Base-by-base conservation (phyloP, 35 echinoderm and acorn worm genomes). In the Heliocidaris erythrogramma region DNA sequence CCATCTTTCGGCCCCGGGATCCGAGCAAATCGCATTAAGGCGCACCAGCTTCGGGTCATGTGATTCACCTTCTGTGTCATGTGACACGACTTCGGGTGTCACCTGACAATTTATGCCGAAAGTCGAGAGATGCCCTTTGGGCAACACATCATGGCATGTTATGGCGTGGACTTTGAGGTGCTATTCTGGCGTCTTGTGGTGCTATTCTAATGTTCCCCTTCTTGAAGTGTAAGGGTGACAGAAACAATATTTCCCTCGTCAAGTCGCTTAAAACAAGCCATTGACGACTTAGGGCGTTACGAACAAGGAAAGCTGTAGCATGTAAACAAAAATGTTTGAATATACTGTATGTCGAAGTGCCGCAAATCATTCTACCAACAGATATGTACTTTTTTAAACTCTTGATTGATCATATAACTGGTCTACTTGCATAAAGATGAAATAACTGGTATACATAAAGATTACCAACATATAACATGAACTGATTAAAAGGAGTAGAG, bases 101-200 rank as follows among this genome's bases (percentile, higher is more conserved):
- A 89, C 87, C 87, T 89, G 87, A 89, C 87, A 47, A 89, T 32
- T 89, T 78, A 78, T n/a, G 65, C 65, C 65, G 65, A 78, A 78
- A 78, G 65, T 78, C 17, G 18, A 27, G 65, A 78, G 27, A n/a
- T 78, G 27, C 18, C 21, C 21, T 78, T n/a, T 24, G 27, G 65
- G 65, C 65, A 21, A 78, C 8, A n/a, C 65, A 24, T n/a, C 5
- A 78, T 78, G 65, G 18, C 18, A 18, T n/a, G 65, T n/a, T 21
- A 78, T 78, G 65, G 4, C 65, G 18, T n/a, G 21, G 65, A 78
- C 21, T 78, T n/a, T 2, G 21, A 27, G 65, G 21, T 78, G 65
- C 18, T n/a, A 78, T 78, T 78, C 65, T 78, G 65, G n/a, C n/a
- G 21, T 78, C 65, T 78, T 78, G 14, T 18, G 27, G 17, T 42